Percentiles rank a stretch among this genome's conserved stretches.
phyloP scores from a whole-genome alignment of 2,888 invertebrate species.

The Cantharis rustica region DNA sequence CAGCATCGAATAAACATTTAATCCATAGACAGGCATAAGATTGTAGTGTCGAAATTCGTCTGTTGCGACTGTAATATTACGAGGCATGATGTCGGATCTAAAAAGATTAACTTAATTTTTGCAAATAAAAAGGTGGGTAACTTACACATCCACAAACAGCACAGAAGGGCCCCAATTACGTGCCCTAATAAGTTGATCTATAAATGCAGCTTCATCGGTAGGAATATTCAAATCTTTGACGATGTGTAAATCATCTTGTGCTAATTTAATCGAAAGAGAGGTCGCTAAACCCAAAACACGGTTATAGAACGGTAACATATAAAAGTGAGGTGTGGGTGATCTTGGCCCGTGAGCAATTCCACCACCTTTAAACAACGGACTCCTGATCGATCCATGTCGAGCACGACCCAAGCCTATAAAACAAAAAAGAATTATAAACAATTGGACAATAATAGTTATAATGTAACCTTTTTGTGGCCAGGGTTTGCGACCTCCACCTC shows the following conservation, averaged over 20 bases:
- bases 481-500: slow-evolving; percentile 90
- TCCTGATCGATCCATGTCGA: slow-evolving; percentile 89
- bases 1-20: slow-evolving; percentile 96
- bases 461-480: slow-evolving; percentile 93
- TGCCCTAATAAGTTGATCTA: slow-evolving; percentile 78
- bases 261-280: slow-evolving; percentile 87
- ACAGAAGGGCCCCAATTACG: slow-evolving; percentile 97
- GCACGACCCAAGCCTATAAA: slow-evolving; percentile 70
- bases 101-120: slow-evolving; percentile 45
- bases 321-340: slow-evolving; percentile 89
- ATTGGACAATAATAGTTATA: background rate
- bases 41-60: slow-evolving; percentile 81
- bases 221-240: slow-evolving; percentile 88
- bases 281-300: slow-evolving; percentile 82
- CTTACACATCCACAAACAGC: slow-evolving; percentile 89
- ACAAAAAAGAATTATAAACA: background rate
- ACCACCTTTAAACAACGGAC: slow-evolving; percentile 85
- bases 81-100: slow-evolving; percentile 84
- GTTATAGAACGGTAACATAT: slow-evolving; percentile 83
- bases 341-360: slow-evolving; percentile 90
- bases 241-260: slow-evolving; percentile 94
- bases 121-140: slow-evolving; percentile 29
- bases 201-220: slow-evolving; percentile 74
- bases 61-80: slow-evolving; percentile 84
- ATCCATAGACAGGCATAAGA: slow-evolving; percentile 93